phyloP scores from a whole-genome alignment of 2,888 invertebrate genomes.

The Dicranocentrus wangi region DNA sequence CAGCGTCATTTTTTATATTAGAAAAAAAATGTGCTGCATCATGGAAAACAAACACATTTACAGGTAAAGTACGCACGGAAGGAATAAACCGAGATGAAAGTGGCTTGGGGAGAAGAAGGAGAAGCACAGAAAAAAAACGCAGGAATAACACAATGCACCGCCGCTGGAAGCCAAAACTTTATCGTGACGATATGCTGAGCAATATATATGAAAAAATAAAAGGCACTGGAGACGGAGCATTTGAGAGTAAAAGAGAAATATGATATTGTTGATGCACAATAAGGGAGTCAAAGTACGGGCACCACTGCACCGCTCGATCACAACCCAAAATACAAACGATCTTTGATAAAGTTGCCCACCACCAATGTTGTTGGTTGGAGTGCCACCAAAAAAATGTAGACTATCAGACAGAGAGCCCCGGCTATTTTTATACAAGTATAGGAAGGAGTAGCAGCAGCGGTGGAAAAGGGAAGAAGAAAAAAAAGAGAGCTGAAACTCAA shows the following conservation, averaged over 20 bases:
- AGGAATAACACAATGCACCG: background rate
- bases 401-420: no score
- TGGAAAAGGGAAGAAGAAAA: background rate
- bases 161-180: conserved; percentile 13
- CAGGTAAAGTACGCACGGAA: conserved; percentile 32
- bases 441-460: background rate
- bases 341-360: conserved; percentile 29
- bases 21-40: background rate
- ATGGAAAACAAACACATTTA: conserved; percentile 25
- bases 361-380: background rate
- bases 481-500: conserved; percentile 27
- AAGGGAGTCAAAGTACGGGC: background rate
- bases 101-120: background rate
- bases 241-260: conserved; percentile 13
- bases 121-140: no score
- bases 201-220: no score
- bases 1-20: no score
- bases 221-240: background rate
- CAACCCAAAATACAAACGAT: conserved; percentile 1
- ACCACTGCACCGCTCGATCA: conserved; percentile 15
- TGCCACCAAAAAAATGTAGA: background rate
- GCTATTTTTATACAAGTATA: no score
- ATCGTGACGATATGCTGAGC: background rate
- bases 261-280: conserved; percentile 24
- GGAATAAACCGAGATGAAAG: background rate